A percentile compares a stretch with the other conserved stretches of the same genome.
Conservation (phyloP, 1,140 invertebrate species). For the Daktulosphaira vitifoliae region DNA sequence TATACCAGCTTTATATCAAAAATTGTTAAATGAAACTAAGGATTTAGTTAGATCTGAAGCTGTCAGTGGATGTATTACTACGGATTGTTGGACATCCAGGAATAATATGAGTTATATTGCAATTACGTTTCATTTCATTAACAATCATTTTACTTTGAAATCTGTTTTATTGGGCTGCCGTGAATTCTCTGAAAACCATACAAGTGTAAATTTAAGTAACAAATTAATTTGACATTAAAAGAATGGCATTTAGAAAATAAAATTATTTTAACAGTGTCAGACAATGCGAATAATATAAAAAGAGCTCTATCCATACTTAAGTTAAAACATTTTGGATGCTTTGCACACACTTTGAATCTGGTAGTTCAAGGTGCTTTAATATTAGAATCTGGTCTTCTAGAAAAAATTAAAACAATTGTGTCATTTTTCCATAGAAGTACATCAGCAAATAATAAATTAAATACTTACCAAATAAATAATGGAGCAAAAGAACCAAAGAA, state of each 20-base stretch:
- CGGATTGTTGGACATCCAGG: not conserved
- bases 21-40: not conserved
- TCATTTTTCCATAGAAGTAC: not conserved
- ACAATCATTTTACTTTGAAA: not conserved
- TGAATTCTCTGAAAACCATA: not conserved
- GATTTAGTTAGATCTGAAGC: not conserved
- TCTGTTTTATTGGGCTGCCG: not conserved
- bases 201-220: not conserved
- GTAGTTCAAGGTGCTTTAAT: not conserved
- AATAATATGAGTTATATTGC: not conserved
- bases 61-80: not conserved
- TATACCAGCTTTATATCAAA: not conserved
- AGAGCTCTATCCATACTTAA: not conserved
- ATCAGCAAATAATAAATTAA: not conserved
- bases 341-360: not conserved
- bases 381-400: not conserved
- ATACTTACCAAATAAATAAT: not conserved
- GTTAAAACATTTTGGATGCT: not conserved
- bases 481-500: not conserved
- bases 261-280: not conserved
- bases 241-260: not conserved
- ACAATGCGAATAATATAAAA: conserved; percentile 4
- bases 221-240: not conserved
- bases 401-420: not conserved
- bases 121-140: conserved; percentile 3